A percentile compares a stretch with the other conserved stretches of the same genome.
Evolutionary conservation across 2,888 invertebrate species (phyloP).

Genomic region (Drosophila pegasa): DNA sequence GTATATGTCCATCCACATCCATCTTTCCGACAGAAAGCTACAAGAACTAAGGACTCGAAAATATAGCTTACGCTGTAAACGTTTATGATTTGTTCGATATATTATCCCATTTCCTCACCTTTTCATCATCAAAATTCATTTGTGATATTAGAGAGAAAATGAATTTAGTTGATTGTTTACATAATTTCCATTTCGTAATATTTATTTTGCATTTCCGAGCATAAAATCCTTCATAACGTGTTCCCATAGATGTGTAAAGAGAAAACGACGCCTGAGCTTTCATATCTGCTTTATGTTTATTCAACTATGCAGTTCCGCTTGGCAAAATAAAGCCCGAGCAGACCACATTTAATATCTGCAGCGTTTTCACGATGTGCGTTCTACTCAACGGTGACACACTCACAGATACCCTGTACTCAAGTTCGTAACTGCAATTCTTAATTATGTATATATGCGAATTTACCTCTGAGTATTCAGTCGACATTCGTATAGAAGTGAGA

Average conservation of each 20-base stretch:
- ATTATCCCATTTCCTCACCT: not conserved
- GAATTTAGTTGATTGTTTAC: not conserved
- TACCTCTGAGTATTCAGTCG: too few species aligned
- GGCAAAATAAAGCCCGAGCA: conserved; percentile 11
- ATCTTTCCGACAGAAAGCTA: too few species aligned
- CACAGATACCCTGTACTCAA: not conserved
- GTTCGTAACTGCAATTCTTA: not conserved
- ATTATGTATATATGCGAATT: not conserved
- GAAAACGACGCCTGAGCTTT: conserved; percentile 5
- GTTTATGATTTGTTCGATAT: not conserved
- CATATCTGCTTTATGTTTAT: conserved; percentile 19
- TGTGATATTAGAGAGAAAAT: not conserved
- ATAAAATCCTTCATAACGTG: not conserved
- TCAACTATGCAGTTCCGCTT: conserved; percentile 20
- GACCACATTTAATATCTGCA: not conserved
- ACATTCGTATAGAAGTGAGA: too few species aligned
- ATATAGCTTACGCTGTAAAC: not conserved
- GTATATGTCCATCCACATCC: not conserved
- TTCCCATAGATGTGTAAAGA: not conserved
- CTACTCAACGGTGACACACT: too few species aligned
- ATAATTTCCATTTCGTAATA: not conserved
- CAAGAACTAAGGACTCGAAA: not conserved
- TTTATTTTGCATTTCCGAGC: not conserved
- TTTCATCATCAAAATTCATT: not conserved
- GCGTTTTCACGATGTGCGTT: not conserved